phyloP scores from a whole-genome alignment of 2,888 invertebrate genomes.

The Apamea monoglypha region DNA sequence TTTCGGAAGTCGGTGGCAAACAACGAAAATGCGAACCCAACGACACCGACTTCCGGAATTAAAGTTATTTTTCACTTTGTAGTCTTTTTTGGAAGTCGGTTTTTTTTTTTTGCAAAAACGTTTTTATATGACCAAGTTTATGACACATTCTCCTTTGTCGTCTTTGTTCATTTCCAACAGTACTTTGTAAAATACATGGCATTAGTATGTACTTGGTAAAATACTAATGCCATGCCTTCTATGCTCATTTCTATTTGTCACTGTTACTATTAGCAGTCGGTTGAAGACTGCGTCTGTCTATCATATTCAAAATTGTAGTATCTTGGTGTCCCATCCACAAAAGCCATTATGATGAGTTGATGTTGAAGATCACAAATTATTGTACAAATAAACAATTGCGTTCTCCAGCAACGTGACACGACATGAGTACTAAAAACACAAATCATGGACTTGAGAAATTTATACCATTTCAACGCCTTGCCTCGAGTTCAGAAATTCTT shows the following conservation, averaged over 20 bases:
- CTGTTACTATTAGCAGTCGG: neutral
- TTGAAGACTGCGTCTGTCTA: neutral
- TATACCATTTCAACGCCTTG: conserved; percentile 13
- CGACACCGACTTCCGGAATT: no score
- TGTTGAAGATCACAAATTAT: neutral
- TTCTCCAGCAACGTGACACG: neutral
- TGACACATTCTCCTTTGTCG: neutral
- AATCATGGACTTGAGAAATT: neutral
- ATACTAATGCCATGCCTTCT: neutral
- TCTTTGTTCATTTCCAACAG: neutral
- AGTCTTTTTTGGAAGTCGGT: no score
- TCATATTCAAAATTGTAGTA: conserved; percentile 16
- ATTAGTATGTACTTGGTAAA: conserved; percentile 3
- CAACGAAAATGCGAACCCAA: no score
- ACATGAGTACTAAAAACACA: neutral
- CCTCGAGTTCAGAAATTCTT: conserved; percentile 25
- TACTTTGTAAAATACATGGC: neutral
- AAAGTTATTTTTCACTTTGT: no score
- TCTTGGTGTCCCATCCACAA: neutral
- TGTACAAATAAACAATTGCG: neutral
- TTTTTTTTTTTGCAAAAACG: no score
- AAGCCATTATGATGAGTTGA: neutral
- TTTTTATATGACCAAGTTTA: neutral
- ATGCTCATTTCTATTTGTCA: conserved; percentile 9
- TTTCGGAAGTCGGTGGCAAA: no score